phyloP scores from a whole-genome alignment of 2,888 invertebrate species.

The Trichogramma dendrolimi region DNA sequence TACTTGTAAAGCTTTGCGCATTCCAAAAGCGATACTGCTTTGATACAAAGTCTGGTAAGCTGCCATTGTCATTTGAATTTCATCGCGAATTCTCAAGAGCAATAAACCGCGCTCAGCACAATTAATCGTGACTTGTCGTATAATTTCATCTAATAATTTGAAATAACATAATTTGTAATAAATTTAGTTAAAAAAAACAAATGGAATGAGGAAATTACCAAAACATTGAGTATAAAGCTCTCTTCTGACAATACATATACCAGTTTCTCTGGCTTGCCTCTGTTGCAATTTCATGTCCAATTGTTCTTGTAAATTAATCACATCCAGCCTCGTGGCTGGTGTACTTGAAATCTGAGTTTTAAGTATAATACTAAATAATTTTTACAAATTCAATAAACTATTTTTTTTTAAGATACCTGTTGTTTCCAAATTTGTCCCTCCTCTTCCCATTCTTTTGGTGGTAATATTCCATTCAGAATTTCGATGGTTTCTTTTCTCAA shows the following conservation, averaged over 20 bases:
- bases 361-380: neutral
- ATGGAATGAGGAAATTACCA: conserved; percentile 54
- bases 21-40: conserved; percentile 95
- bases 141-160: conserved; percentile 66
- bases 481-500: conserved; percentile 80
- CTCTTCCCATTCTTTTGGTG: conserved; percentile 93
- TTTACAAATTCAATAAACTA: conserved; percentile 1
- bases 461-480: conserved; percentile 86
- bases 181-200: neutral
- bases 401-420: conserved; percentile 55
- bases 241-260: conserved; percentile 89
- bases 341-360: conserved; percentile 78
- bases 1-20: conserved; percentile 93
- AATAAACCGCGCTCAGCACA: conserved; percentile 95
- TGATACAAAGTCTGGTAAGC: conserved; percentile 96
- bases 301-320: conserved; percentile 93
- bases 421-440: conserved; percentile 89
- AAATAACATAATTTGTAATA: conserved; percentile 1
- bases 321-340: conserved; percentile 92
- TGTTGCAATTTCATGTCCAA: conserved; percentile 85
- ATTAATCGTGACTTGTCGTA: conserved; percentile 93
- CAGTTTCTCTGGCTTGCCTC: conserved; percentile 91
- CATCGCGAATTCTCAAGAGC: conserved; percentile 86
- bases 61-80: conserved; percentile 93
- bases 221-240: conserved; percentile 95